Evolutionary conservation across 2,113 vertebrate species (phyloP), one percentile per base, ranked within the genome.

Genomic region (Alligator mississippiensis): DNA sequence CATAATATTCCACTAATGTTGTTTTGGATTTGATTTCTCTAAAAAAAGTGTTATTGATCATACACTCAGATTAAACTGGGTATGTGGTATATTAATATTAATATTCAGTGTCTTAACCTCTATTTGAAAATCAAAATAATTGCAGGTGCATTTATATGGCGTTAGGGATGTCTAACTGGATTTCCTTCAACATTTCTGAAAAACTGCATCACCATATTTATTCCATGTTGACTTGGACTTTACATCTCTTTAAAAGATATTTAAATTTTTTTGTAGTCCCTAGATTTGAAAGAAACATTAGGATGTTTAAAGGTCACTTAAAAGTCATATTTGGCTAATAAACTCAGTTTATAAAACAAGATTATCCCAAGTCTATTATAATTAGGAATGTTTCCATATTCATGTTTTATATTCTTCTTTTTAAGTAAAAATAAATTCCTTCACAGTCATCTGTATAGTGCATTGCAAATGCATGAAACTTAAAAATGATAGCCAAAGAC

Each of bases 121-220:
- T 79, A 74, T 64, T 82, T 82, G 58, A 77, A 89, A 82, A 90
- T 90, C 90, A 93, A 91, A 93, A 83, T 90, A 88, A 92, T 90
- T 95, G 38, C 59, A 85, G 81, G 89, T 75, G 30, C 38, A 75
- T 0, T 0, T 59, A 62, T 94, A 92, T 84, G 70, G 80, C 24
- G 27, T 7, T 15, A 88, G 62, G 75, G 58, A 7, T 88, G 34
- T 57, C 80, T 89, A 89, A 82, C 9, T 2, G 81, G 27, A 93
- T 80, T 94, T 90, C 89, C 30, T 72, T 25, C 0, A 3, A 91
- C 55, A 81, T 61, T 38, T 82, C 77, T 11, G 61, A 25, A 62
- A 62, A 21, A 25, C 38, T 72, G 30, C 68, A 72, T 72, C 19
- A 13, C 21, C 25, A 21, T 11, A 34, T 34, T 72, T 70, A 38